Evolutionary conservation across 2,888 invertebrate genomes (phyloP).

Genomic region (Drosophila imparisetae): DNA sequence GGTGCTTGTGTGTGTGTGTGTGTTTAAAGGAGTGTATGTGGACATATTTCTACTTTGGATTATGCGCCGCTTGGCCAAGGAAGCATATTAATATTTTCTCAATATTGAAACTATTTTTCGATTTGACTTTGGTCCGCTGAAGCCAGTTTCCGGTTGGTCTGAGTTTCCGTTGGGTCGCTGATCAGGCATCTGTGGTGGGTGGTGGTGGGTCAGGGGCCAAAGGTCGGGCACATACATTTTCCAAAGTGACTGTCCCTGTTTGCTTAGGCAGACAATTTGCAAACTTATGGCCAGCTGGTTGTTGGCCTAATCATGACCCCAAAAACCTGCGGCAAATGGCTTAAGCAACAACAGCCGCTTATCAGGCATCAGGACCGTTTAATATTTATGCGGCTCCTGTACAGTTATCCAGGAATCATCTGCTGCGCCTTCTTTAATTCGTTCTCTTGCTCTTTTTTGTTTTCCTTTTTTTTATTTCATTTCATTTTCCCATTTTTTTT

Average conservation of each 20-base stretch:
- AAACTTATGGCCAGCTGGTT: constrained; percentile 50
- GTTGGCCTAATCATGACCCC: constrained; percentile 53
- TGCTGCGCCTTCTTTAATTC: not conserved
- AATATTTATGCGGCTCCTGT: constrained; percentile 50
- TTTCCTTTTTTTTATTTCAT: not conserved
- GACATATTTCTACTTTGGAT: not conserved
- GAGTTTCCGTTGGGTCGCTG: not conserved
- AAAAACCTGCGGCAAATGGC: constrained; percentile 42
- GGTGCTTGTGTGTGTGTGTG: not conserved
- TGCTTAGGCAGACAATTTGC: constrained; percentile 60
- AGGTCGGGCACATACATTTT: not conserved
- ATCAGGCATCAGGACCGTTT: constrained; percentile 53
- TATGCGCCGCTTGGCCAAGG: not conserved
- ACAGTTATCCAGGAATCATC: constrained; percentile 11
- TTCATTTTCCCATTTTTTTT: not conserved
- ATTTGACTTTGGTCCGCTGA: constrained; percentile 59
- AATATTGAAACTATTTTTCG: constrained; percentile 73
- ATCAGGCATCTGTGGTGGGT: not conserved
- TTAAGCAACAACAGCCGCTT: constrained; percentile 39
- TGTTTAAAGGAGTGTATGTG: not conserved
- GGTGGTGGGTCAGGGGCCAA: not conserved
- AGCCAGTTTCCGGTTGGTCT: constrained; percentile 25
- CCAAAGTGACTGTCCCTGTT: constrained; percentile 40
- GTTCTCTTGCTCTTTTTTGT: not conserved
- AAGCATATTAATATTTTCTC: constrained; percentile 65